Base-by-base conservation (phyloP, 2,888 invertebrate genomes). In the Neoscelio sp. region DNA sequence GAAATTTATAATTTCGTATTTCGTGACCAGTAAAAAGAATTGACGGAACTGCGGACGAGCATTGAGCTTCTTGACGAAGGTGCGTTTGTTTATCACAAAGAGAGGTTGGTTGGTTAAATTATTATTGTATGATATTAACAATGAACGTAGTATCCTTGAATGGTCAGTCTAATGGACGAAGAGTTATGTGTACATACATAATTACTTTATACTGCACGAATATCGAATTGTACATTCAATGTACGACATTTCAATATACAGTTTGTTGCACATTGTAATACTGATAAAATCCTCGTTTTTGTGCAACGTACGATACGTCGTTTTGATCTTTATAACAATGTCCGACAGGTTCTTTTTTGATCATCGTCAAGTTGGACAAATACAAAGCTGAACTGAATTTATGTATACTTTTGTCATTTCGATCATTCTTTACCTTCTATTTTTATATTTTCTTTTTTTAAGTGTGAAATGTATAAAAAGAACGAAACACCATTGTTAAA, bases 161-260 rank as follows among this genome's bases (percentile, higher is more conserved):
- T 62, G 56, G 38, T 65, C 58, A 50, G 23, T 65, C 20, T 52
- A 48, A 56, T 6, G 33, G 64, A 58, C 20, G n/a, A 30, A 74
- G 35, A 58, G 58, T 52, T 73, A 64, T 58, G 28, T 73, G 78
- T 78, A 78, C 65, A 73, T 78, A 77, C 46, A 73, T 73, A 54
- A 62, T 73, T 74, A 62, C 67, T 65, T 65, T 52, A 30, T 67
- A 54, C 52, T 54, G 54, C 70, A 77, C 58, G 40, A 17, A 64
- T 68, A 70, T 56, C 44, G 38, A 74, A 48, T 13, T 70, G 64
- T 65, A 67, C 60, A 67, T 60, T 60, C 42, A 44, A 35, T 50
- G 65, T 70, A 77, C 71, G 10, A 30, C 33, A 52, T 58, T 12
- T 62, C 20, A 60, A 50, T 35, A 48, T 58, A 60, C 8, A 35